Conservation (phyloP, 1,140 invertebrate species). For the Conus betulinus region DNA sequence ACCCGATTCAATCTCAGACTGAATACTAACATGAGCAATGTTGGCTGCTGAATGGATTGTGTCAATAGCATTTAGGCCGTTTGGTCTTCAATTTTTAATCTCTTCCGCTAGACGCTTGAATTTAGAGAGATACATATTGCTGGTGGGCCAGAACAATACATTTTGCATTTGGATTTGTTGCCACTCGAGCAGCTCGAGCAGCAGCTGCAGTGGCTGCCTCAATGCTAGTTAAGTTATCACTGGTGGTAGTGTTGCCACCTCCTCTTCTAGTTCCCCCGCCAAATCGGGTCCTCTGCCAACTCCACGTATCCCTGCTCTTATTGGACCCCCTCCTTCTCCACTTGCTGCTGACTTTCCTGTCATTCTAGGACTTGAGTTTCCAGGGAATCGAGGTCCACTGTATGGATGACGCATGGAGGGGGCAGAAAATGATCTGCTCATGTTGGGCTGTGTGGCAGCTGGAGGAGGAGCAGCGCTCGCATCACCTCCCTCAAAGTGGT, state of each 20-base stretch:
- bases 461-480: neutral
- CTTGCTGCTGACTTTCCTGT: neutral
- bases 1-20: conserved; percentile 31
- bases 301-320: neutral
- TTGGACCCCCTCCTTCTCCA: neutral
- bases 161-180: conserved; percentile 14
- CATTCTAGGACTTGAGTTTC: neutral
- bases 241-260: neutral
- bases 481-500: conserved; percentile 30
- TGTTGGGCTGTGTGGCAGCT: neutral
- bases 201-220: conserved; percentile 28
- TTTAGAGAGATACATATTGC: conserved; percentile 24
- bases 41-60: conserved; percentile 43
- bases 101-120: conserved; percentile 40
- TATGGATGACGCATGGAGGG: conserved; percentile 6
- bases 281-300: neutral
- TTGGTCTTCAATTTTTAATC: conserved; percentile 37
- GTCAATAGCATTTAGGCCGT: conserved; percentile 43
- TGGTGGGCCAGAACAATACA: neutral
- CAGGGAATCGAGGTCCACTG: conserved; percentile 3
- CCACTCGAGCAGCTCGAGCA: neutral
- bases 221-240: conserved; percentile 18
- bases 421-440: neutral
- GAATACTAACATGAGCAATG: conserved; percentile 28
- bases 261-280: neutral